phyloP scores from a whole-genome alignment of 2,113 vertebrate genomes.

The Gymnocephalus cernua region DNA sequence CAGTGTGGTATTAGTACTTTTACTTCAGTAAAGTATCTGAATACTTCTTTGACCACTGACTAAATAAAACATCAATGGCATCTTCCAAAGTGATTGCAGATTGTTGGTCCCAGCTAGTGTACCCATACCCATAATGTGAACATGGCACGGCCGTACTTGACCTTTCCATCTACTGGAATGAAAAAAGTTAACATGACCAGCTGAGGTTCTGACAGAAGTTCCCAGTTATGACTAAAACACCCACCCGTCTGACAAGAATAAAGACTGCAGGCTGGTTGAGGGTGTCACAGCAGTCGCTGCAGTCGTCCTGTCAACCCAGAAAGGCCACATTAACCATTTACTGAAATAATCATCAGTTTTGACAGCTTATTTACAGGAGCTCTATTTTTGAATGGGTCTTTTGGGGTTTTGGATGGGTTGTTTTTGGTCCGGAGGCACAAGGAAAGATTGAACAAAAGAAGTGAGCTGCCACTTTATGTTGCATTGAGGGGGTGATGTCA shows the following conservation, averaged over 20 bases:
- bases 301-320: constrained; percentile 35
- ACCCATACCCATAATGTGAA: constrained; percentile 16
- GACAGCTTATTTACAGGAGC: constrained; percentile 44
- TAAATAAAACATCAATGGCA: constrained; percentile 34
- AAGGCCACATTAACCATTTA: constrained; percentile 56
- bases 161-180: constrained; percentile 31
- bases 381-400: constrained; percentile 16
- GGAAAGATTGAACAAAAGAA: constrained; percentile 14
- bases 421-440: constrained; percentile 43
- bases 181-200: constrained; percentile 48
- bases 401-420: constrained; percentile 12
- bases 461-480: constrained; percentile 40
- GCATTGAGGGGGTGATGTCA: constrained; percentile 34
- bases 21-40: no score
- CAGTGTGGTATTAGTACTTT: no score
- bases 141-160: constrained; percentile 11
- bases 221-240: constrained; percentile 41
- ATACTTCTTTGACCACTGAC: no score
- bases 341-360: constrained; percentile 54
- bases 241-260: constrained; percentile 28
- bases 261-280: constrained; percentile 50
- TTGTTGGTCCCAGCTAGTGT: neutral
- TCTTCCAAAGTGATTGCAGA: constrained; percentile 29
- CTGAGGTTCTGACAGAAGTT: constrained; percentile 45
- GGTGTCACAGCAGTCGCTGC: constrained; percentile 45